Base-by-base conservation (phyloP, 2,888 invertebrate genomes). In the Oxytorus armatus region DNA sequence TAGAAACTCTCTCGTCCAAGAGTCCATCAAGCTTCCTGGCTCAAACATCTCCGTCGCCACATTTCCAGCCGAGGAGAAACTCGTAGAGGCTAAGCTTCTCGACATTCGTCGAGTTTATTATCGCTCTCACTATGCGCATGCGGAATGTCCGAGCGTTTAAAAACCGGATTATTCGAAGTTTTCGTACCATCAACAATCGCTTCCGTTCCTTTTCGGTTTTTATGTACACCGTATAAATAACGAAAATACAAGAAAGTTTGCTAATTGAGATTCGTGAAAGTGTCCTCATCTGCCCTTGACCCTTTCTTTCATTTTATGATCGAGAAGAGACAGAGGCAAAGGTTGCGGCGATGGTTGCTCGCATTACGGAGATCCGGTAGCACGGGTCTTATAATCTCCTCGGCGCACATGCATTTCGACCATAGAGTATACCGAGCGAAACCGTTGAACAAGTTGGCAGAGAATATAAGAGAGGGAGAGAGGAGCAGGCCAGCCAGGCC, bases 321-420 rank as follows among this genome's bases (percentile, higher is more conserved):
- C 23, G 66, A 29, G 47, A 65, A 73, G 61, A 42, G 39, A 10
- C 29, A 25, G 75, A 25, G 68, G 47, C 57, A 55, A 16, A 44
- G 29, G 29, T 44, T 63, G 63, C 69, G 73, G 70, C 59, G 61
- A 59, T 14, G 74, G 68, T 65, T 79, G 55, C 66, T 69, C 63
- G 53, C 55, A 66, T 76, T 76, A 75, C 66, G 70, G 75, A 79
- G 75, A 66, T 76, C 74, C 36, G 76, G 81, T 86, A 85, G 84
- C 85, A 83, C 85, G 85, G 86, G 86, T 85, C 83, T 86, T 85
- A 86, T 85, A 86, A 86, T 86, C 86, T 85, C 77, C 78, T 79
- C 79, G 79, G 69, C 74, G 57, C 73, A 44, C 77, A 74, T 63
- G 59, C 69, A 81, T 76, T 65, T 70, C 59, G 76, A 78, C 55